phyloP scores from a whole-genome alignment of 2,113 vertebrate species.

The Eurypyga helias region DNA sequence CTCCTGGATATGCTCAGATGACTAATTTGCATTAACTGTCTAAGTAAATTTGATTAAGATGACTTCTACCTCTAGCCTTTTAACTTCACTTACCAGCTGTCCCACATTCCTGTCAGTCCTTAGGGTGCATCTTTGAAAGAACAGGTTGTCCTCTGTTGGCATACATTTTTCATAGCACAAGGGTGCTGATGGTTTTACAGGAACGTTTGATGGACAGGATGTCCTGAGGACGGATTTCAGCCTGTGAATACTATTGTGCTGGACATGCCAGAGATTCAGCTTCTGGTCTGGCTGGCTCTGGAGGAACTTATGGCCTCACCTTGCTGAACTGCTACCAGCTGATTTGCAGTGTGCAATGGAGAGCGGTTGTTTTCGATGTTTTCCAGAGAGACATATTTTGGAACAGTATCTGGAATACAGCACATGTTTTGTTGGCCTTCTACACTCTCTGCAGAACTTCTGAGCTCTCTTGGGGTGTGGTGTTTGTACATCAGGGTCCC shows the following conservation, averaged over 20 bases:
- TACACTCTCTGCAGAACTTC: not conserved
- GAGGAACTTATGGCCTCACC: not conserved
- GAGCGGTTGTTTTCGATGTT: not conserved
- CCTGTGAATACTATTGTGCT: not conserved
- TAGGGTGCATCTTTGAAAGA: not conserved
- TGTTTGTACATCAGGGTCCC: not conserved
- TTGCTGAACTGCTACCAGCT: not conserved
- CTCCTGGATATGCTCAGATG: not conserved
- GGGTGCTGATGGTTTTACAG: not conserved
- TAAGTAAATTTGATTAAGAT: not conserved
- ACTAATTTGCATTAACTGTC: not conserved
- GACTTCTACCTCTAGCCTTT: not conserved
- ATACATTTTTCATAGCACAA: not conserved
- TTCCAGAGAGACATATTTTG: not conserved
- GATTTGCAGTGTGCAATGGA: not conserved
- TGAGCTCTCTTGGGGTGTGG: not conserved
- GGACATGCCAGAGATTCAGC: not conserved
- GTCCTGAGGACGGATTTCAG: not conserved
- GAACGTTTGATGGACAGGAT: not conserved
- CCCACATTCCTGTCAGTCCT: not conserved
- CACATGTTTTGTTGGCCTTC: not conserved
- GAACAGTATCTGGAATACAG: not conserved
- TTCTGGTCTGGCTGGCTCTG: not conserved
- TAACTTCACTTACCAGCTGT: not conserved
- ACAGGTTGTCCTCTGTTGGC: not conserved